These are phyloP conservation scores for Electrophaes corylata DNA, from an alignment of 2,888 invertebrate genomes.

Conservation along the genomic window DNA sequence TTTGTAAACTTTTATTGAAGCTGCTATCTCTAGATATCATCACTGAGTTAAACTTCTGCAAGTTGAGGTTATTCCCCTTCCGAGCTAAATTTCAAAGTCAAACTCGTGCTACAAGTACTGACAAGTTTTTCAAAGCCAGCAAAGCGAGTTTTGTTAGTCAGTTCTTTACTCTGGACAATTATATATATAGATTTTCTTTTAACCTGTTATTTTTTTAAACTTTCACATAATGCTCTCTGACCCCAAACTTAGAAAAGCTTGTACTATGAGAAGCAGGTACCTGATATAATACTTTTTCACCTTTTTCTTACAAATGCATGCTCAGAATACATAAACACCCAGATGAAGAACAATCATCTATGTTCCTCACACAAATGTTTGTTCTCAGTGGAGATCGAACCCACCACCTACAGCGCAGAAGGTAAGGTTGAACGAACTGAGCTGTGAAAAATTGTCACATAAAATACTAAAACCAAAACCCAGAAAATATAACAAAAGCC, in stretches of 20 bases:
- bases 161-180: not conserved
- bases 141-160: not conserved
- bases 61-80: not conserved
- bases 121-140: conserved; percentile 16
- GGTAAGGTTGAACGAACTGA: no score
- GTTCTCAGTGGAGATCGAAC: no score
- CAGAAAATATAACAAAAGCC: conserved; percentile 3
- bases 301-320: no score
- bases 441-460: not conserved
- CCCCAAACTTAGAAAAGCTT: no score
- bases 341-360: no score
- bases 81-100: conserved; percentile 3
- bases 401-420: no score
- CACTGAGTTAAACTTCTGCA: not conserved
- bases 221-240: no score
- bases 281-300: no score
- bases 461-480: not conserved
- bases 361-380: no score
- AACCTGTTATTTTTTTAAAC: no score
- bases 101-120: conserved; percentile 3
- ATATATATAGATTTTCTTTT: not conserved
- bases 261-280: no score
- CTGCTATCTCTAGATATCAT: not conserved
- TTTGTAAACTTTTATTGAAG: not conserved
- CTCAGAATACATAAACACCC: no score